Evolutionary conservation across 2,113 vertebrate genomes (phyloP).

Genomic region (Chrysochloris asiatica): DNA sequence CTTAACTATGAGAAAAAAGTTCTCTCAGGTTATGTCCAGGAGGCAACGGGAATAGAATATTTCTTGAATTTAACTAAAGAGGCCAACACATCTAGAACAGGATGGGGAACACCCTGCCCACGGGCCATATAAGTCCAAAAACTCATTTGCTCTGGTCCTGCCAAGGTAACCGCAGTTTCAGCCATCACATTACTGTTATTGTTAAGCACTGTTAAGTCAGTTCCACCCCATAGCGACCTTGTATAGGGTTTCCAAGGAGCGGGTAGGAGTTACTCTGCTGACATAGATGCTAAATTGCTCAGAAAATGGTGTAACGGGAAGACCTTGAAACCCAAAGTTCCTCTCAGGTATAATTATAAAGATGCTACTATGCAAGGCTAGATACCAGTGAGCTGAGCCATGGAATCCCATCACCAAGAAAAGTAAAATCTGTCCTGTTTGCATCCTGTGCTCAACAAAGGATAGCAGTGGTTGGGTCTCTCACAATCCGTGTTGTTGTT

Average conservation of each 20-base stretch:
- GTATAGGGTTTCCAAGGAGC: too few species aligned
- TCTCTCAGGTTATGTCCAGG: background rate
- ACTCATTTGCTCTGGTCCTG: too few species aligned
- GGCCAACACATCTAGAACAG: background rate
- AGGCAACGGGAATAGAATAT: background rate
- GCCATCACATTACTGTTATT: too few species aligned
- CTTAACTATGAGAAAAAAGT: constrained; percentile 5
- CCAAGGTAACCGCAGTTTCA: too few species aligned
- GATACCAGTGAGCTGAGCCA: constrained; percentile 45
- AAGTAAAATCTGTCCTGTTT: constrained; percentile 66
- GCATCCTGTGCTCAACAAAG: constrained; percentile 66
- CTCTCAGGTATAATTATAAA: constrained; percentile 77
- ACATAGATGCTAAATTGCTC: background rate
- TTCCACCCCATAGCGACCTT: too few species aligned
- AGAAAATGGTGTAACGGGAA: constrained; percentile 15
- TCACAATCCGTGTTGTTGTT: constrained; percentile 81
- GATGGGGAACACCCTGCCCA: too few species aligned
- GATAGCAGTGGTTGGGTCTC: constrained; percentile 66
- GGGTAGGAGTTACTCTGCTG: background rate
- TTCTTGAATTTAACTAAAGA: constrained; percentile 43
- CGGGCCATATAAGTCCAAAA: too few species aligned
- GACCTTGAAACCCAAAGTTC: constrained; percentile 2
- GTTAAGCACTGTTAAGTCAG: too few species aligned
- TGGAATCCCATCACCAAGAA: constrained; percentile 77
- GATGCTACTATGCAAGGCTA: constrained; percentile 72